These are phyloP conservation scores for Python bivittatus DNA, from an alignment of 2,113 vertebrate species.

Conservation along the genomic window DNA sequence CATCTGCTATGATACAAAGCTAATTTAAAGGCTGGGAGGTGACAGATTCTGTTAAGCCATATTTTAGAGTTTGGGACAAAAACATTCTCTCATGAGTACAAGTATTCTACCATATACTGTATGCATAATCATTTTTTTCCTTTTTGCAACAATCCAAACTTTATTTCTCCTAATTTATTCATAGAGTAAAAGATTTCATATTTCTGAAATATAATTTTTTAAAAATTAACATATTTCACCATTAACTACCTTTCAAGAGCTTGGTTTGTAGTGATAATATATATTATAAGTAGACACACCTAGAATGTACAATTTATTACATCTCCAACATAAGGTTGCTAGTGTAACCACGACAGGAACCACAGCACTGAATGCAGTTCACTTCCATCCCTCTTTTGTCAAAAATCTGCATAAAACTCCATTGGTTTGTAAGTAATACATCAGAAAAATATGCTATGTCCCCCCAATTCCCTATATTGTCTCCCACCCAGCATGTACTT, in stretches of 20 bases:
- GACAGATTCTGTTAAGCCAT: not conserved
- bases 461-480: not conserved
- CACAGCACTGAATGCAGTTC: not conserved
- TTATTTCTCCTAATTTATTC: not conserved
- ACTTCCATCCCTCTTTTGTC: not conserved
- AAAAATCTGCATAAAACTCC: not conserved
- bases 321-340: not conserved
- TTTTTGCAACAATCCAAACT: not conserved
- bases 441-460: not conserved
- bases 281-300: not conserved
- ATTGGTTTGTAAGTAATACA: not conserved
- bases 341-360: not conserved
- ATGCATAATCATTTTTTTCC: not conserved
- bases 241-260: not conserved
- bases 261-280: not conserved
- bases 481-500: not conserved
- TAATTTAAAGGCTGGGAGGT: not conserved
- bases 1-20: not conserved
- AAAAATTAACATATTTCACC: not conserved
- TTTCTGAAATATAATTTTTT: not conserved
- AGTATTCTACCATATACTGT: not conserved
- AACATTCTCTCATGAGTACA: not conserved
- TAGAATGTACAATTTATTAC: not conserved
- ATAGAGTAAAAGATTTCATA: not conserved
- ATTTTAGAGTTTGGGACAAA: not conserved